Evolutionary conservation across 1,140 invertebrate genomes (phyloP), one percentile per base, ranked within the genome.

Genomic region (Chironomus striatipennis): DNA sequence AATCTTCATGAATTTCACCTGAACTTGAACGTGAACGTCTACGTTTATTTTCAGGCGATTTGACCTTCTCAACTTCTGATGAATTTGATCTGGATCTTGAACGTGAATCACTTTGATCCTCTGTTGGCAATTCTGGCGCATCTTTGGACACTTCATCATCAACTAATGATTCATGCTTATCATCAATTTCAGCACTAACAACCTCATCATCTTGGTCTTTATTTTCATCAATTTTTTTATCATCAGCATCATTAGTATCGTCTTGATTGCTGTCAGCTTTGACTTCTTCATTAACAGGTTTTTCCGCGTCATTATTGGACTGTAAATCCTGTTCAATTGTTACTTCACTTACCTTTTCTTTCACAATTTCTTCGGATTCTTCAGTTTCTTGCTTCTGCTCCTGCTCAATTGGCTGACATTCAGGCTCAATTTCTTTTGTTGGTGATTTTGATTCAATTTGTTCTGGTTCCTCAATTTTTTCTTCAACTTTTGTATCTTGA

Each of bases 321-420:
- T 57, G 47, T 34, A 34, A 12, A 70, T 70, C 65, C 65, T 70
- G 65, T 70, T 70, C 65, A 70, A 70, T 70, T 70, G 65, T 70
- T 70, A 70, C 65, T 20, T 70, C 65, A 70, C 65, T 70, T 70
- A 70, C 65, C 65, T 70, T 70, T 70, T 21, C 24, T 34, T 34
- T 34, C 24, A 34, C 24, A 34, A 34, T 34, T 34, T 34, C 24
- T 34, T 34, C 24, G 24, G 24, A 34, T 34, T 34, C 65, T 18
- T n/a, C 65, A 70, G 17, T 70, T 70, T 18, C 6, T 70, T 67
- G n/a, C 64, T 17, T 1, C 3, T 67, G 15, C 18, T 10, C 17
- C n/a, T n/a, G 47, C n/a, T 57, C 47, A 4, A 2, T 57, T 57
- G 47, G 9, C 47, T 57, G 47, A n/a, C n/a, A n/a, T 57, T 57